Percentiles rank a stretch among this genome's conserved stretches.
These are phyloP conservation scores for Anorthoa munda DNA, from an alignment of 2,888 invertebrate species.

Conservation along the genomic window DNA sequence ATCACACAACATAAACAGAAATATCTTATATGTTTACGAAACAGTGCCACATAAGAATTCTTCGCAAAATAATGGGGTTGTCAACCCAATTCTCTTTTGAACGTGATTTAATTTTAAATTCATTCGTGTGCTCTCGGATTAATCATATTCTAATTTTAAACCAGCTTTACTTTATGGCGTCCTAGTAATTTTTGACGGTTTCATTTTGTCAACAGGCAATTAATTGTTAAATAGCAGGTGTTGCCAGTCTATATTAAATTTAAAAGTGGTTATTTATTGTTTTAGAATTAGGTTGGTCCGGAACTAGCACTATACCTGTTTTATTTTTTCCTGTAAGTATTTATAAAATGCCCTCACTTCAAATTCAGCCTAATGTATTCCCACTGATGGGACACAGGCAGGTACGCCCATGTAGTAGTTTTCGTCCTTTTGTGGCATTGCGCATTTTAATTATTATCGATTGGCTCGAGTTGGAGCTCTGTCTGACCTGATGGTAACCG, in stretches of 20 bases:
- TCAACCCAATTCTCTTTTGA: slow-evolving; percentile 43
- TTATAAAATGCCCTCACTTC: neutral
- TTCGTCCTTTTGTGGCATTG: too few species aligned
- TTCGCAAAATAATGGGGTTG: slow-evolving; percentile 52
- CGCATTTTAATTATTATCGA: too few species aligned
- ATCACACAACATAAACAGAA: slow-evolving; percentile 49
- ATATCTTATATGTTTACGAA: slow-evolving; percentile 52
- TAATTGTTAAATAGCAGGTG: slow-evolving; percentile 51
- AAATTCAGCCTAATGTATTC: neutral
- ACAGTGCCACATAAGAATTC: slow-evolving; percentile 52
- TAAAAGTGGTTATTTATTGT: slow-evolving; percentile 18
- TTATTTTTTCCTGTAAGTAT: neutral
- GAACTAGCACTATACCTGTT: slow-evolving; percentile 17
- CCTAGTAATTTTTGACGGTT: slow-evolving; percentile 38
- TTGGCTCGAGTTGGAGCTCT: too few species aligned
- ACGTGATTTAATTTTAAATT: neutral
- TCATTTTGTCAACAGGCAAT: slow-evolving; percentile 54
- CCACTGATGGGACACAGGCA: neutral
- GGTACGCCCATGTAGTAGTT: too few species aligned
- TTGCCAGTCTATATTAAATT: slow-evolving; percentile 27
- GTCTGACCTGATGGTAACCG: too few species aligned
- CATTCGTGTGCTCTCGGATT: slow-evolving; percentile 29
- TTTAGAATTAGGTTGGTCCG: slow-evolving; percentile 26
- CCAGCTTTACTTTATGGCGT: slow-evolving; percentile 24
- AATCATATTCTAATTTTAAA: slow-evolving; percentile 52